Evolutionary conservation across 2,113 vertebrate species (phyloP).

Genomic region (Opisthocomus hoazin): DNA sequence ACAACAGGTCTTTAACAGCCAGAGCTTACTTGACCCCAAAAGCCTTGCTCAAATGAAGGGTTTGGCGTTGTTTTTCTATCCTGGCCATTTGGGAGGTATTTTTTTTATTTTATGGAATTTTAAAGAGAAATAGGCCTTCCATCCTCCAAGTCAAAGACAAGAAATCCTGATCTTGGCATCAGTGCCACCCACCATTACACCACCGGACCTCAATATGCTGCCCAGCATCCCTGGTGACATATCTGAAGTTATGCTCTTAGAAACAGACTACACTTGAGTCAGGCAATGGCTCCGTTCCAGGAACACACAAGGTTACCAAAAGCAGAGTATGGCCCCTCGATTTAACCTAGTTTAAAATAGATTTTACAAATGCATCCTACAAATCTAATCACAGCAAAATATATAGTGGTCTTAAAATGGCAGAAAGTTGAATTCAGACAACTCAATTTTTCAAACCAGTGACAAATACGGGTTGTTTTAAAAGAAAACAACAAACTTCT

Average conservation of each 20-base stretch:
- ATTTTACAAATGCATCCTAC: neutral
- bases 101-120: neutral
- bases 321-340: neutral
- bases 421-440: neutral
- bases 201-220: neutral
- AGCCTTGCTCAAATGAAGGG: neutral
- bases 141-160: neutral
- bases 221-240: neutral
- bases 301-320: neutral
- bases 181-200: neutral
- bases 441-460: neutral
- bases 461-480: neutral
- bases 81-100: neutral
- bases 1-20: neutral
- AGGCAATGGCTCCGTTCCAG: neutral
- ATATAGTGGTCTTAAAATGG: neutral
- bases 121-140: neutral
- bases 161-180: neutral
- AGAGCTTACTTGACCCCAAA: neutral
- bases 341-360: constrained; percentile 4
- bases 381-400: constrained; percentile 6
- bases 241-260: neutral
- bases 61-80: neutral
- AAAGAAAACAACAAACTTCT: neutral
- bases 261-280: neutral